phyloP scores from a whole-genome alignment of 1,140 invertebrate genomes.

The Drosophila lacertosa region DNA sequence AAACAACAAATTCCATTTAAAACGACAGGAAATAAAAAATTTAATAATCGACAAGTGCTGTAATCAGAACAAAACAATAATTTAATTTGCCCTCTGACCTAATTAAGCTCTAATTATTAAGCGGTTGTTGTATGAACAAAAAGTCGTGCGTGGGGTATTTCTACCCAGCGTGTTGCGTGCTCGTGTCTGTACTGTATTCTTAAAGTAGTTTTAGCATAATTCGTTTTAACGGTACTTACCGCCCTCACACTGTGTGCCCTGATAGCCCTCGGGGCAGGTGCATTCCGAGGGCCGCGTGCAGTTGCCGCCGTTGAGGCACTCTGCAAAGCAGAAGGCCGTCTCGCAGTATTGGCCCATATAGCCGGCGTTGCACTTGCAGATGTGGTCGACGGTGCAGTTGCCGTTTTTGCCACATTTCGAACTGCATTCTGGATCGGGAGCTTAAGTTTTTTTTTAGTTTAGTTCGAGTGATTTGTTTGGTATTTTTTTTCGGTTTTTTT shows the following conservation, averaged over 20 bases:
- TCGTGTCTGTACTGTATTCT: too few relatives aligned
- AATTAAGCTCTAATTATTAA: too few relatives aligned
- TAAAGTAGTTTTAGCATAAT: too few relatives aligned
- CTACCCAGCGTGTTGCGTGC: too few relatives aligned
- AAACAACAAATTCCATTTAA: too few relatives aligned
- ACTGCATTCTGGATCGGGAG: slow-evolving; percentile 94
- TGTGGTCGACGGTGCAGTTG: slow-evolving; percentile 91
- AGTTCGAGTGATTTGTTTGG: slow-evolving; percentile 55
- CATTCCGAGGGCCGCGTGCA: slow-evolving; percentile 95
- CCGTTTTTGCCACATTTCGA: slow-evolving; percentile 93
- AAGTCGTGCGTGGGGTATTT: too few relatives aligned
- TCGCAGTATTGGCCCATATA: slow-evolving; percentile 95
- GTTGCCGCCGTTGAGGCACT: slow-evolving; percentile 95
- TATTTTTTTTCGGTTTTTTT: neutral
- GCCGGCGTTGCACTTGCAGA: slow-evolving; percentile 94
- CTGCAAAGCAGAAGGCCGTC: slow-evolving; percentile 95
- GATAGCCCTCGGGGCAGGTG: slow-evolving; percentile 93
- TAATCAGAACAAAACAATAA: too few relatives aligned
- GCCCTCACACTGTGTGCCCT: slow-evolving; percentile 96
- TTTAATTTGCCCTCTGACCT: too few relatives aligned
- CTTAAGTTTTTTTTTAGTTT: slow-evolving; percentile 85
- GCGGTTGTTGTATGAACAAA: too few relatives aligned
- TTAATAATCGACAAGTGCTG: too few relatives aligned
- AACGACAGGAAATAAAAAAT: too few relatives aligned
- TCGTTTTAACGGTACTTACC: slow-evolving; percentile 85